Evolutionary conservation across 2,113 vertebrate genomes (phyloP), one percentile per base, ranked within the genome.

Genomic region (Onychorhynchus coronatus): DNA sequence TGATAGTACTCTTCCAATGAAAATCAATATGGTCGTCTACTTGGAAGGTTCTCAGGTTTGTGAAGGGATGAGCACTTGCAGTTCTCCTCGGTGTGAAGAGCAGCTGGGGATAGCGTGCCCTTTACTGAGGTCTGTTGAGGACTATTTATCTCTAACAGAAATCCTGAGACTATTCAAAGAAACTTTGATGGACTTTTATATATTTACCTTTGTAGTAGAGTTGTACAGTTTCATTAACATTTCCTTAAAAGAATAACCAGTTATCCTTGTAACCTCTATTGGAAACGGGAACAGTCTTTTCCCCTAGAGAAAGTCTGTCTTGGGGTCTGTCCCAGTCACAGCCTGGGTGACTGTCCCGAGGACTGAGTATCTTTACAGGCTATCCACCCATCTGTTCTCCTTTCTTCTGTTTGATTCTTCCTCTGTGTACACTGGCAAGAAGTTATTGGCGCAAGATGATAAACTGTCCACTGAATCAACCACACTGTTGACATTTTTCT

Each of bases 401-500:
- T 46, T 74, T 53, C 59, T 67, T 78, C 20, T 74, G 0, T 87
- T 86, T 74, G 59, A 71, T 74, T 70, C 61, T 72, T 74, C 65
- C 47, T 78, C 56, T 88, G 70, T 82, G 35, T 91, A 66, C 49
- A 50, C n/a, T 91, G 87, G 78, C 74, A 89, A 82, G 67, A 80
- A 79, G 8, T 78, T 76, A 72, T 8, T 92, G 84, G 89, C 47
- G n/a, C 65, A 63, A 66, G 67, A 88, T 68, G 70, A 63, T 75
- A 85, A 87, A 78, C 68, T 81, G 44, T 76, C 65, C 80, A 55
- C 52, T 61, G 86, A 52, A 72, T 87, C 86, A 71, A 65, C 89
- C 76, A 56, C 52, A 22, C 42, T 56, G 58, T 75, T 92, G 80
- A 92, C 62, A 56, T 93, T 96, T 89, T 92, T 89, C 58, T 78